Conservation (phyloP, 1,140 invertebrate genomes). For the roundworm (Caenorhabditis elegans) region DNA sequence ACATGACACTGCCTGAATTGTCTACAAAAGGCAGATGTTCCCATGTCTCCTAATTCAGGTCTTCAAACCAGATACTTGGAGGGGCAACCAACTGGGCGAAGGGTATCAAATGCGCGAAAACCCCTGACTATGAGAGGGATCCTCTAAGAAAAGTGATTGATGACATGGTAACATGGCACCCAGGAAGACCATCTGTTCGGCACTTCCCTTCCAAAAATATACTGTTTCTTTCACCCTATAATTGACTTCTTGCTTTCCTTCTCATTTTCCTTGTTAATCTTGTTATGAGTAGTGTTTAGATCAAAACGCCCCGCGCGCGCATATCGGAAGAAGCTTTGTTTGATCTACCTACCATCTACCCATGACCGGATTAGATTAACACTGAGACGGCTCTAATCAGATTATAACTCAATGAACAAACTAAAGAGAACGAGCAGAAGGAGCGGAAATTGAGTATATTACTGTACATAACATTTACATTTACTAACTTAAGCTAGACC, state of each 20-base stretch:
- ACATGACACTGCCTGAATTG: neutral
- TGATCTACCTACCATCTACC: slow-evolving; percentile 17
- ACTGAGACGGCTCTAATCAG: neutral
- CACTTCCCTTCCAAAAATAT: neutral
- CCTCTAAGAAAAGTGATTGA: slow-evolving; percentile 3
- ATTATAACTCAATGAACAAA: neutral
- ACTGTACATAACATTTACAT: neutral
- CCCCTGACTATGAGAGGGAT: neutral
- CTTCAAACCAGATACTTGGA: neutral
- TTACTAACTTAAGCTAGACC: too few species aligned
- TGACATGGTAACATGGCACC: slow-evolving; percentile 13
- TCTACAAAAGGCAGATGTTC: slow-evolving; percentile 28
- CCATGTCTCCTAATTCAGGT: neutral
- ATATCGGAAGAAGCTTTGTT: neutral
- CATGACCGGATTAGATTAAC: slow-evolving; percentile 31
- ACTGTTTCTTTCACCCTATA: neutral
- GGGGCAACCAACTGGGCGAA: neutral
- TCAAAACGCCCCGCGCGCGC: neutral
- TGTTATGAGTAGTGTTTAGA: slow-evolving; percentile 5
- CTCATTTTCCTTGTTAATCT: neutral
- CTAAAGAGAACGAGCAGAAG: neutral
- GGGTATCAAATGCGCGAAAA: slow-evolving; percentile 32
- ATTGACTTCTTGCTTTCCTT: slow-evolving; percentile 3
- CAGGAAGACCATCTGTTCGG: neutral
- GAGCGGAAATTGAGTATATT: neutral